Percentiles rank a stretch among this genome's conserved stretches.
Conservation (phyloP, 1,140 invertebrate genomes). For the Temnothorax nylanderi region DNA sequence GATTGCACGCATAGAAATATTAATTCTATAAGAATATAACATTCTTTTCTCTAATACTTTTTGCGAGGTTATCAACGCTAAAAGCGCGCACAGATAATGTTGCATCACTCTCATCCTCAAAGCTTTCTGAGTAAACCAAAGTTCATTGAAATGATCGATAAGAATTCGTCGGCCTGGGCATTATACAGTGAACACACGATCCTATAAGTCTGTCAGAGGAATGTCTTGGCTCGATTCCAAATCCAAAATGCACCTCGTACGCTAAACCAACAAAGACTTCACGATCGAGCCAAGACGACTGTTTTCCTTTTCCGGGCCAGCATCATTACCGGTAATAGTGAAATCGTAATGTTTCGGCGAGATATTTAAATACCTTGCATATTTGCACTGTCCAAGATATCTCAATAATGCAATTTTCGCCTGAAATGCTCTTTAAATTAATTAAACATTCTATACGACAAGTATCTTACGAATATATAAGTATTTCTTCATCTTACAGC, state of each 20-base stretch:
- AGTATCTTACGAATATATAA: too few relatives aligned
- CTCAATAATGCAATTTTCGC: not conserved
- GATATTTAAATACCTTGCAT: slow-evolving; percentile 23
- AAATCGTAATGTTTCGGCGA: slow-evolving; percentile 14
- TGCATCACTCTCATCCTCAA: not conserved
- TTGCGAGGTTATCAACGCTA: not conserved
- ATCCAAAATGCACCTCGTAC: slow-evolving; percentile 37
- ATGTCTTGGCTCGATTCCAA: slow-evolving; percentile 50
- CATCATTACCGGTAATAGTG: slow-evolving; percentile 37
- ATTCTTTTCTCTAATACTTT: not conserved
- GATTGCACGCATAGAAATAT: not conserved
- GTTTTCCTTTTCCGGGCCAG: not conserved
- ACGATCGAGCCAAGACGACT: slow-evolving; percentile 27
- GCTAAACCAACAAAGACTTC: slow-evolving; percentile 46
- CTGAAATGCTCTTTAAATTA: not conserved
- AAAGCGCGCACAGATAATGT: not conserved
- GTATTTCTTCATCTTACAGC: too few relatives aligned
- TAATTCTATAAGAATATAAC: not conserved
- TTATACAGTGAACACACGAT: slow-evolving; percentile 37
- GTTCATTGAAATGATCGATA: slow-evolving; percentile 53
- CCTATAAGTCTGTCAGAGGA: slow-evolving; percentile 37
- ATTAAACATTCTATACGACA: not conserved
- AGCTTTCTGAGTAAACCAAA: slow-evolving; percentile 29
- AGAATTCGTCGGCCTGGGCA: slow-evolving; percentile 20
- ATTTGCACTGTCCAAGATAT: slow-evolving; percentile 1